Conservation (phyloP, 2,888 invertebrate species). For the Selenia dentaria region DNA sequence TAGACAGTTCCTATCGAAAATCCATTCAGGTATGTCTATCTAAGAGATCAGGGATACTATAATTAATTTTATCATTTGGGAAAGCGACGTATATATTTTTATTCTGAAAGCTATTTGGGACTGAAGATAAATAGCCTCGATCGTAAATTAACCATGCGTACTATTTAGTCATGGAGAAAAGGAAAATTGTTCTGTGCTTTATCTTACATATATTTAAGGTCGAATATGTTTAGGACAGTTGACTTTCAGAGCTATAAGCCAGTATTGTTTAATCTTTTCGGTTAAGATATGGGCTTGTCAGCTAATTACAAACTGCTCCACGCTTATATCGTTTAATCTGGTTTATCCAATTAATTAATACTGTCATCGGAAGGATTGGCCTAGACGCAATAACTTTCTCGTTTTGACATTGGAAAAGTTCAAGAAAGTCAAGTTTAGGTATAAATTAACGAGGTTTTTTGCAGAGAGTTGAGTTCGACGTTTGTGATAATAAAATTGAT, state of each 20-base stretch:
- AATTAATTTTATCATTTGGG: constrained; percentile 34
- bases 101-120: constrained; percentile 25
- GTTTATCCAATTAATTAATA: constrained; percentile 14
- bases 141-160: constrained; percentile 33
- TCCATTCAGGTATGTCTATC: constrained; percentile 18
- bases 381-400: not conserved
- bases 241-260: not conserved
- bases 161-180: constrained; percentile 16
- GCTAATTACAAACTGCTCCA: constrained; percentile 21
- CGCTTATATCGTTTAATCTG: constrained; percentile 18
- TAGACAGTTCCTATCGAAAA: constrained; percentile 3
- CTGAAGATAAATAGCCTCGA: constrained; percentile 29
- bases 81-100: constrained; percentile 26
- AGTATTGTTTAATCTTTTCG: constrained; percentile 24
- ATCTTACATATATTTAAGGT: not conserved
- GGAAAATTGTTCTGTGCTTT: constrained; percentile 7
- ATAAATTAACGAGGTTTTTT: no score
- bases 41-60: constrained; percentile 23
- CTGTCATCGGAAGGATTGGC: constrained; percentile 2
- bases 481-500: no score
- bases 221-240: not conserved
- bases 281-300: constrained; percentile 26
- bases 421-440: no score
- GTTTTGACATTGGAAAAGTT: no score
- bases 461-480: no score